These are phyloP conservation scores for Gryllus bimaculatus DNA, from an alignment of 1,140 invertebrate species.

Conservation along the genomic window DNA sequence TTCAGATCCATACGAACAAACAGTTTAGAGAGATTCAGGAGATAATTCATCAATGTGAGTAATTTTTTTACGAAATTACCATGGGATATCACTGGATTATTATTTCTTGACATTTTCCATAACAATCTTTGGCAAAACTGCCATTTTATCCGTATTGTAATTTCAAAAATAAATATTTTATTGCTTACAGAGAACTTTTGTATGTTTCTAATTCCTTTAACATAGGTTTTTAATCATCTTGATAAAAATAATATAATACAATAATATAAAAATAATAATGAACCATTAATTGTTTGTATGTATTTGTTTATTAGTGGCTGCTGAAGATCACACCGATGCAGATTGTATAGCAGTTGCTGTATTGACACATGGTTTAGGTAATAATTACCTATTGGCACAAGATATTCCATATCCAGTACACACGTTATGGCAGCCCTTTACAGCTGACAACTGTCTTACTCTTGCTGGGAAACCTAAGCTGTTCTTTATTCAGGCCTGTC, in stretches of 20 bases:
- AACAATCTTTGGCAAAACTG: too few relatives aligned
- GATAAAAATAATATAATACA: too few relatives aligned
- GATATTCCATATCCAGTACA: conserved; percentile 34
- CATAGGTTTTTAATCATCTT: too few relatives aligned
- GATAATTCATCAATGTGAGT: conserved; percentile 29
- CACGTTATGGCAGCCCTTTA: conserved; percentile 40
- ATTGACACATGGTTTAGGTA: conserved; percentile 45
- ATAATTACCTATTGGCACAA: conserved; percentile 39
- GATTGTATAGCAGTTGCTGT: conserved; percentile 41
- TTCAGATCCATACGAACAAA: conserved; percentile 28
- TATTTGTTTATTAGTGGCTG: conserved; percentile 23
- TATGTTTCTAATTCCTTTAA: too few relatives aligned
- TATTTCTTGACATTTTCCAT: too few relatives aligned
- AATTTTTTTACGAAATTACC: background rate
- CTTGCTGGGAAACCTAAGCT: conserved; percentile 44
- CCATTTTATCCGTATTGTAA: too few relatives aligned
- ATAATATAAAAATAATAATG: background rate
- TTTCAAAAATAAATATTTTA: too few relatives aligned
- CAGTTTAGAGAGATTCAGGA: conserved; percentile 27
- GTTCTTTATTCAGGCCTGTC: conserved; percentile 44
- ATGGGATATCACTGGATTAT: too few relatives aligned
- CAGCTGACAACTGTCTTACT: conserved; percentile 39
- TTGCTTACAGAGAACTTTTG: too few relatives aligned
- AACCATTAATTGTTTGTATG: background rate
- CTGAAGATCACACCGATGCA: conserved; percentile 34